phyloP scores from a whole-genome alignment of 2,797 vertebrate species.

The Typhlichthys eigenmanni region DNA sequence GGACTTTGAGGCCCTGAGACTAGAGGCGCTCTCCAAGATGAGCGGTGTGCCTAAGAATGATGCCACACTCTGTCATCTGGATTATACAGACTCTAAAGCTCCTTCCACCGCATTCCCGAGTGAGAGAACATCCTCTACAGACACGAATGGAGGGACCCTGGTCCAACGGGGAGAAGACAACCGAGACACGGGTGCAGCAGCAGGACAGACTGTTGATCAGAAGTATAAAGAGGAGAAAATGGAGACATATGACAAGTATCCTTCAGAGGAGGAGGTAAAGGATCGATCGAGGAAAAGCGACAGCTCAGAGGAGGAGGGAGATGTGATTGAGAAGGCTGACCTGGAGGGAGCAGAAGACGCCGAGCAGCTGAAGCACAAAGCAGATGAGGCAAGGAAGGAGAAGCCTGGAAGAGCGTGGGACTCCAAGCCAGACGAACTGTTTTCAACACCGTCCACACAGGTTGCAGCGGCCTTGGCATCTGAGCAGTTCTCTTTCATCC shows the following conservation, averaged over 20 bases:
- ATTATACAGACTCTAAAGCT: constrained; percentile 55
- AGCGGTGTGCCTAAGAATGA: constrained; percentile 53
- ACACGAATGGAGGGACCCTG: constrained; percentile 50
- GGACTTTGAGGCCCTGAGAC: constrained; percentile 92
- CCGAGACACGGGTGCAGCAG: constrained; percentile 42
- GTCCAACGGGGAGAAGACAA: constrained; percentile 52
- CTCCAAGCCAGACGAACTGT: constrained; percentile 46
- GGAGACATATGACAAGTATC: constrained; percentile 67
- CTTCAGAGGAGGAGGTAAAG: constrained; percentile 55
- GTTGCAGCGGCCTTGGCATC: constrained; percentile 60
- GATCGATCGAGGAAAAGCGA: constrained; percentile 80
- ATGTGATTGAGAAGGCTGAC: constrained; percentile 93
- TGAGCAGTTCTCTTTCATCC: constrained; percentile 92
- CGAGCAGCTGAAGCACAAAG: constrained; percentile 79
- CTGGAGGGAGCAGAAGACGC: constrained; percentile 89
- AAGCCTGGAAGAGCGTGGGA: constrained; percentile 71
- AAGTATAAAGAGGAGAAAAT: constrained; percentile 78
- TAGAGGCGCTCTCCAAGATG: constrained; percentile 72
- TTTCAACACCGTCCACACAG: constrained; percentile 38
- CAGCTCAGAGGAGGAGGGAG: constrained; percentile 84
- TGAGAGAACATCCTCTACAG: constrained; percentile 63
- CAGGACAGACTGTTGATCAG: constrained; percentile 74
- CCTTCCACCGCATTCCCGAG: constrained; percentile 61
- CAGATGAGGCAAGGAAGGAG: constrained; percentile 70
- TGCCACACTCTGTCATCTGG: constrained; percentile 37